Percentiles rank a stretch among this genome's conserved stretches.
These are phyloP conservation scores for Platypus cylindrus DNA, from an alignment of 2,888 invertebrate species.

Conservation along the genomic window DNA sequence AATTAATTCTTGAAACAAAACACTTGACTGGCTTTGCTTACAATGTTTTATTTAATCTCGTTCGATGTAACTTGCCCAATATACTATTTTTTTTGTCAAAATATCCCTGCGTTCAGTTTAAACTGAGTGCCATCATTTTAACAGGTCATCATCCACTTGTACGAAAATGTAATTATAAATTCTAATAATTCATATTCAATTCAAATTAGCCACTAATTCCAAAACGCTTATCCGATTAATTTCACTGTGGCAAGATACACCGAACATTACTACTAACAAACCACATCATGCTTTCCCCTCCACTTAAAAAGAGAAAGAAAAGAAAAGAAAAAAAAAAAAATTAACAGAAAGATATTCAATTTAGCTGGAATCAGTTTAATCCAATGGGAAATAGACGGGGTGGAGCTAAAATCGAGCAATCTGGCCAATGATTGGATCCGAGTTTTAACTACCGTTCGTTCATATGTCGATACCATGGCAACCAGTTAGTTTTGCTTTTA, in stretches of 20 bases:
- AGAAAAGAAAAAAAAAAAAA: slow-evolving; percentile 36
- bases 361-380: slow-evolving; percentile 37
- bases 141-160: too few species aligned
- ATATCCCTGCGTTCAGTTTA: too few species aligned
- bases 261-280: slow-evolving; percentile 19
- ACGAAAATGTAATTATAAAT: too few species aligned
- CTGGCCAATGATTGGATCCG: slow-evolving; percentile 32
- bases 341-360: slow-evolving; percentile 39
- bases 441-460: slow-evolving; percentile 29
- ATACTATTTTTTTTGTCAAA: too few species aligned
- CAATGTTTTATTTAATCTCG: slow-evolving; percentile 7
- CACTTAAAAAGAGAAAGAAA: too few species aligned
- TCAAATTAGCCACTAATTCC: too few species aligned
- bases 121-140: too few species aligned
- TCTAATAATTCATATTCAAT: too few species aligned
- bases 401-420: slow-evolving; percentile 27
- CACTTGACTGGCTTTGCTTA: slow-evolving; percentile 24
- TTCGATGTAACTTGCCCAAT: slow-evolving; percentile 22
- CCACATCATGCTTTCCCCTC: slow-evolving; percentile 27
- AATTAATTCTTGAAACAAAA: slow-evolving; percentile 35
- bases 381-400: slow-evolving; percentile 35
- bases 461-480: slow-evolving; percentile 36
- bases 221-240: too few species aligned
- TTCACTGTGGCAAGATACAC: slow-evolving; percentile 15
- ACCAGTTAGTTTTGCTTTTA: slow-evolving; percentile 29